phyloP scores from a whole-genome alignment of 2,797 vertebrate species.

The Acipenser oxyrinchus region DNA sequence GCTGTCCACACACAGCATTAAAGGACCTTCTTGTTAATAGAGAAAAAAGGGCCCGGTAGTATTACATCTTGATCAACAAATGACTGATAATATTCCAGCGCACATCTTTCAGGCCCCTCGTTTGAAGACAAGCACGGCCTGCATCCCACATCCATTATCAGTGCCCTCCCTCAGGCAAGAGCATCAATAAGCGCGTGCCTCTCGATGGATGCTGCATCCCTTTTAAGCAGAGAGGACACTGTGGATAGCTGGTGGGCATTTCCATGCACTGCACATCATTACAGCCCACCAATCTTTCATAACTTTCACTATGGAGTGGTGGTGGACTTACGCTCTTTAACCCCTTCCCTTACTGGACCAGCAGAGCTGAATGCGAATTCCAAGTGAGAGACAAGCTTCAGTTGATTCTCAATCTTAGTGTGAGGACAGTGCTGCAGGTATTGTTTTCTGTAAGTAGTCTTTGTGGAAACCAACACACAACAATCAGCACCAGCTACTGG shows the following conservation, averaged over 20 bases:
- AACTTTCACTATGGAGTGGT: slow-evolving; percentile 17
- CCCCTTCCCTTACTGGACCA: neutral
- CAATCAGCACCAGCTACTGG: neutral
- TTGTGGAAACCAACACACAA: neutral
- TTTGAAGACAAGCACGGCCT: slow-evolving; percentile 86
- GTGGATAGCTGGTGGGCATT: slow-evolving; percentile 68
- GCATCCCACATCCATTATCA: slow-evolving; percentile 75
- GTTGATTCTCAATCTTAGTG: neutral
- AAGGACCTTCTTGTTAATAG: slow-evolving; percentile 16
- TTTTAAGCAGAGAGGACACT: slow-evolving; percentile 40
- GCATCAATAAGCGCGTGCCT: slow-evolving; percentile 87
- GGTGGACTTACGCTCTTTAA: neutral
- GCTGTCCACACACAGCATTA: slow-evolving; percentile 24
- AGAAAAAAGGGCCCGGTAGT: slow-evolving; percentile 38
- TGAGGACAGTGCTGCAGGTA: neutral
- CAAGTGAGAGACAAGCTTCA: neutral
- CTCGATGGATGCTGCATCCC: slow-evolving; percentile 31
- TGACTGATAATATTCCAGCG: slow-evolving; percentile 89
- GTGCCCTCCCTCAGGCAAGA: slow-evolving; percentile 77
- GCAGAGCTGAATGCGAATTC: too few relatives aligned
- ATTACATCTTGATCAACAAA: slow-evolving; percentile 98
- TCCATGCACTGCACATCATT: slow-evolving; percentile 54
- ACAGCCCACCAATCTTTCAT: slow-evolving; percentile 55
- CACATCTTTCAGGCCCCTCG: slow-evolving; percentile 93
- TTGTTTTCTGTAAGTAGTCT: neutral